A percentile compares a stretch with the other conserved stretches of the same genome.
Conservation (phyloP, 2,113 vertebrate species). For the Neodontobutis hainanensis region DNA sequence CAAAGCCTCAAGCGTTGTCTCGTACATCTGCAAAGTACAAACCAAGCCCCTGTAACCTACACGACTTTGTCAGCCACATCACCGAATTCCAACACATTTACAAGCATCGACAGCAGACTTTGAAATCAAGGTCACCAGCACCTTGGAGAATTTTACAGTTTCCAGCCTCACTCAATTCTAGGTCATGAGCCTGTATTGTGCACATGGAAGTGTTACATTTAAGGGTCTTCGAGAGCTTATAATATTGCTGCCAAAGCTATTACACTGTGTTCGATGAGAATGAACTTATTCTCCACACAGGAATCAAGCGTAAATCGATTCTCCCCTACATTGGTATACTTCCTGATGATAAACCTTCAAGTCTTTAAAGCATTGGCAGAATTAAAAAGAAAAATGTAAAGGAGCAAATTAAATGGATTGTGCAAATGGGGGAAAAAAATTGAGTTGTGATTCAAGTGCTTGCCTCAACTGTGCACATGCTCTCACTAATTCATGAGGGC, state of each 20-base stretch:
- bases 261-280: constrained; percentile 33
- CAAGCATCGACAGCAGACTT: constrained; percentile 51
- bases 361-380: constrained; percentile 2
- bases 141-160: constrained; percentile 69
- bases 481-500: constrained; percentile 73
- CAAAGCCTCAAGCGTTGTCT: constrained; percentile 16
- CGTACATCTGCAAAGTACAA: constrained; percentile 12
- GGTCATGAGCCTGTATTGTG: constrained; percentile 50
- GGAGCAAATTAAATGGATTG: constrained; percentile 36
- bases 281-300: constrained; percentile 38
- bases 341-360: constrained; percentile 25
- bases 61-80: constrained; percentile 6
- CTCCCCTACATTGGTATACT: neutral
- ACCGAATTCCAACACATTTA: constrained; percentile 17
- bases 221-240: constrained; percentile 46
- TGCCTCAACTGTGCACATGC: constrained; percentile 56
- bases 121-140: constrained; percentile 68
- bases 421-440: constrained; percentile 26
- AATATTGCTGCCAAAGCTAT: constrained; percentile 39
- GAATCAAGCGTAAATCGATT: constrained; percentile 17
- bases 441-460: constrained; percentile 43
- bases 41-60: constrained; percentile 22
- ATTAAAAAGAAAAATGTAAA: constrained; percentile 18
- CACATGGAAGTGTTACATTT: constrained; percentile 51
- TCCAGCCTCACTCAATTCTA: constrained; percentile 57